These are phyloP conservation scores for Chaitophorus viminalis DNA, from an alignment of 2,888 invertebrate species.

Conservation along the genomic window DNA sequence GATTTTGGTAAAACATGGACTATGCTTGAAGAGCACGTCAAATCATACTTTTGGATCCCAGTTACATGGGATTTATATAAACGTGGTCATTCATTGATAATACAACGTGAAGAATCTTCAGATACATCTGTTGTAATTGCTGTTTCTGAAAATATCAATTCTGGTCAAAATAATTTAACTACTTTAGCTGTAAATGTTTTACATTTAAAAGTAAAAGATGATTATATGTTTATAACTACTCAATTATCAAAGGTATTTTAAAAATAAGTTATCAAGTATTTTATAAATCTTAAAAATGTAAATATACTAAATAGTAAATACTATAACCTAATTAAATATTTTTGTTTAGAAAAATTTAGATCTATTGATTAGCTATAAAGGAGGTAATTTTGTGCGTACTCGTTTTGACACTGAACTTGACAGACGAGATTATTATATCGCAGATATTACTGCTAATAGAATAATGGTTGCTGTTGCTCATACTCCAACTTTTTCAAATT, in stretches of 20 bases:
- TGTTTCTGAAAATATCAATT: conserved; percentile 66
- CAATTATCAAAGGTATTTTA: conserved; percentile 71
- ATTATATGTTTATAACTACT: conserved; percentile 86
- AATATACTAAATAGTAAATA: conserved; percentile 7
- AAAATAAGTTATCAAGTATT: conserved; percentile 15
- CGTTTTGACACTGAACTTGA: conserved; percentile 79
- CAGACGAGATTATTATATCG: conserved; percentile 79
- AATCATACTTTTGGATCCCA: conserved; percentile 80
- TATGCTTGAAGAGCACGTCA: conserved; percentile 77
- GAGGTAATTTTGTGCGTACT: conserved; percentile 77
- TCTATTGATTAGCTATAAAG: conserved; percentile 81
- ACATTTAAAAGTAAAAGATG: conserved; percentile 84
- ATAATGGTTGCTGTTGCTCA: conserved; percentile 86
- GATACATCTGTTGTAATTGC: conserved; percentile 71
- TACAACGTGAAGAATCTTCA: conserved; percentile 77
- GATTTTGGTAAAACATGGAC: conserved; percentile 81
- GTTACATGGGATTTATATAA: conserved; percentile 68
- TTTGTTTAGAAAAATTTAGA: conserved; percentile 70
- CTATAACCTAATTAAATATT: conserved; percentile 48
- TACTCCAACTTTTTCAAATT: conserved; percentile 76
- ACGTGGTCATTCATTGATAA: conserved; percentile 70
- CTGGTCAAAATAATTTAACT: conserved; percentile 31
- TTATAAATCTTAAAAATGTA: neutral
- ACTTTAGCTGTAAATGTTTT: conserved; percentile 66
- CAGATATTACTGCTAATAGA: conserved; percentile 83